Percentiles rank a stretch among this genome's conserved stretches.
phyloP scores from a whole-genome alignment of 2,797 vertebrate species.

The Podarcis siculus region DNA sequence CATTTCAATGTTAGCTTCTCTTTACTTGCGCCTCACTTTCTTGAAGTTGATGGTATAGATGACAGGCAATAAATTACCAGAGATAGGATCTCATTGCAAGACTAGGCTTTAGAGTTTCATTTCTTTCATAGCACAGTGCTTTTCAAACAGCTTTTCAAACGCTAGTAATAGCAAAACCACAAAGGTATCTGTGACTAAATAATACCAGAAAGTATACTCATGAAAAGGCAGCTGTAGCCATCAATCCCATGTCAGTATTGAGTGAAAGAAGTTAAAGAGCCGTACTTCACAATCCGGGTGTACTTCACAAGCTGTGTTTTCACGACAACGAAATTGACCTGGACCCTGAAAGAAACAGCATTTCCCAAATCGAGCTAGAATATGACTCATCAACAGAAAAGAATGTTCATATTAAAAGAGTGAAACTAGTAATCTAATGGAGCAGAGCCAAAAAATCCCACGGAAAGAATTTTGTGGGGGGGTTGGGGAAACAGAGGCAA shows the following conservation, averaged over 20 bases:
- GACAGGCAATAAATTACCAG: constrained; percentile 8
- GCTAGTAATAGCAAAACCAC: background rate
- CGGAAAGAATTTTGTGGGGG: background rate
- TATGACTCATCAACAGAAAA: background rate
- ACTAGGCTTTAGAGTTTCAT: background rate
- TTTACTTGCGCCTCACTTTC: background rate
- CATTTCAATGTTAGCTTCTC: background rate
- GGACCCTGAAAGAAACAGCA: constrained; percentile 28
- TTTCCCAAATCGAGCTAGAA: background rate
- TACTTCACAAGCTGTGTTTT: background rate
- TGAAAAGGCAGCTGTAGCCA: background rate
- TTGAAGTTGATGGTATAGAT: background rate
- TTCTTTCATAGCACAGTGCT: background rate
- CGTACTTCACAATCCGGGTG: background rate
- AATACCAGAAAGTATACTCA: background rate
- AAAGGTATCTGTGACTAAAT: background rate
- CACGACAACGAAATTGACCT: background rate
- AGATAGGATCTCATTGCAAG: background rate
- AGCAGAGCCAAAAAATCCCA: background rate
- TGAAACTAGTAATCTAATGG: background rate
- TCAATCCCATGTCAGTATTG: background rate
- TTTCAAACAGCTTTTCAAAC: background rate
- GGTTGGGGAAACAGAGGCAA: background rate
- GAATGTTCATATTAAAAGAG: background rate
- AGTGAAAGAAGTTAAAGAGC: background rate